phyloP scores from a whole-genome alignment of 2,797 vertebrate species.

The Etheostoma nigrum region DNA sequence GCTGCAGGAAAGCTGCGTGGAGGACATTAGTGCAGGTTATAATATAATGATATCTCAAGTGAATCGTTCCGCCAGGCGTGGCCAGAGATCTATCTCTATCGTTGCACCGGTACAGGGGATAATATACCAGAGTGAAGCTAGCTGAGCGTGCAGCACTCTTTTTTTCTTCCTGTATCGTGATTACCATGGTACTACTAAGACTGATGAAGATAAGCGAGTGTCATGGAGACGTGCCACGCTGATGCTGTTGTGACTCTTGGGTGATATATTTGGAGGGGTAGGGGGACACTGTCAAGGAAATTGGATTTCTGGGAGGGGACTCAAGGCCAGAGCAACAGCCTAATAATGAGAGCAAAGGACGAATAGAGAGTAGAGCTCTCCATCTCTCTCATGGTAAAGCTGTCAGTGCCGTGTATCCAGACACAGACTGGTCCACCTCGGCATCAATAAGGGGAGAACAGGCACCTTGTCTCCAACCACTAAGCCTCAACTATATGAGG shows the following conservation, averaged over 20 bases:
- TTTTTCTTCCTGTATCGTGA: conserved; percentile 43
- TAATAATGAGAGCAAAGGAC: conserved; percentile 66
- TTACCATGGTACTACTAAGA: conserved; percentile 33
- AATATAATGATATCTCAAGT: conserved; percentile 80
- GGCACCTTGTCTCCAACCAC: conserved; percentile 2
- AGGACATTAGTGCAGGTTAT: conserved; percentile 62
- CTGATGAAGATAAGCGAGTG: conserved; percentile 58
- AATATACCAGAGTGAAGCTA: conserved; percentile 40
- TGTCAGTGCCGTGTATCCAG: conserved; percentile 55
- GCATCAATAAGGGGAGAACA: conserved; percentile 31
- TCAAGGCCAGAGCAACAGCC: conserved; percentile 67
- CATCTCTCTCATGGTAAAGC: conserved; percentile 60
- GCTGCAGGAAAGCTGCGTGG: conserved; percentile 46
- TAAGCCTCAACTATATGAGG: conserved; percentile 4
- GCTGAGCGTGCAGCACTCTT: conserved; percentile 24
- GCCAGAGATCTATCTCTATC: conserved; percentile 40
- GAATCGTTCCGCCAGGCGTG: conserved; percentile 62
- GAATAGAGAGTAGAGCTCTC: conserved; percentile 56
- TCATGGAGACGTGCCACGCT: conserved; percentile 37
- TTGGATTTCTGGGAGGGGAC: conserved; percentile 70
- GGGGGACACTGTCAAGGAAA: conserved; percentile 66
- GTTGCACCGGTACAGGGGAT: conserved; percentile 35
- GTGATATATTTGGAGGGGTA: conserved; percentile 61
- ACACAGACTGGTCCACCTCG: conserved; percentile 31
- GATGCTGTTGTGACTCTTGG: conserved; percentile 46